Evolutionary conservation across 2,113 vertebrate species (phyloP), one percentile per base, ranked within the genome.

Genomic region (Erpornis zantholeuca): DNA sequence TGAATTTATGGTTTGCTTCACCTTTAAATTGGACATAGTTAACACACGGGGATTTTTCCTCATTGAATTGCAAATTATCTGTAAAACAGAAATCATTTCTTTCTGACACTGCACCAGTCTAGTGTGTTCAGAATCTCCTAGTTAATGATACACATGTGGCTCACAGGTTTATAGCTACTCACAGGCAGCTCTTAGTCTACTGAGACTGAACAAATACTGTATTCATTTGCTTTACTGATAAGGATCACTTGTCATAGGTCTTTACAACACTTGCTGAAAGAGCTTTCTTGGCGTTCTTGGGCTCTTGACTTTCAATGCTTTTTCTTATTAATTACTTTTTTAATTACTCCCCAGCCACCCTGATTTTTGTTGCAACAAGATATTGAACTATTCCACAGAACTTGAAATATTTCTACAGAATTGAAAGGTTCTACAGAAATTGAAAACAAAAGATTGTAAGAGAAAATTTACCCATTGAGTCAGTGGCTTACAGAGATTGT

Each of bases 81-180:
- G 71, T 92, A 87, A 82, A 92, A 38, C 59, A 79, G 71, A 89
- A 94, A 77, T 91, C 28, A 29, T 61, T 69, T 36, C 85, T 92
- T 82, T 95, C 88, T 90, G 86, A 76, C 47, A 20, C 52, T 44
- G 21, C 35, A 31, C 20, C 2, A 9, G 40, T 75, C 73, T 93
- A 68, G 95, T 92, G 94, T 82, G 7, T 95, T 97, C 83, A 96
- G 54, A 96, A 71, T 69, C 17, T 95, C 77, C 38, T 71, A 25
- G 71, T 83, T 97, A 59, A 87, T 95, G 69, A 88, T 53, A 75
- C 47, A 45, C 93, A 38, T 7, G 4, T 9, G 42, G 84, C 76
- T 92, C 71, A 40, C 85, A 61, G 71, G 85, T 88, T 88, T 78
- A 79, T 24, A 85, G 42, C 10, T 59, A 35, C 25, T 76, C 31